phyloP scores from a whole-genome alignment of 2,888 invertebrate species.

The Frankliniella fusca region DNA sequence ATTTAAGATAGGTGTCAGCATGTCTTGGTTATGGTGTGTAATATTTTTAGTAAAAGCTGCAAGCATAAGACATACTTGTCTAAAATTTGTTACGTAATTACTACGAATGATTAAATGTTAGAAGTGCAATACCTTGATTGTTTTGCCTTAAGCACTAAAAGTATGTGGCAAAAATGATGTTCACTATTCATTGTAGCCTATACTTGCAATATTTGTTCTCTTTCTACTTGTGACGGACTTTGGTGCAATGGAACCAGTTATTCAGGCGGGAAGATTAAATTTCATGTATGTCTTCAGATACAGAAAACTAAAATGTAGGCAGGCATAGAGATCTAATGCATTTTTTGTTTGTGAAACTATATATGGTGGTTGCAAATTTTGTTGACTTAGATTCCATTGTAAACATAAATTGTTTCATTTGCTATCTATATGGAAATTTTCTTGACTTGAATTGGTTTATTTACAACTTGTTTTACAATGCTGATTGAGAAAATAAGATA shows the following conservation, averaged over 20 bases:
- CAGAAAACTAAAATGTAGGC: no score
- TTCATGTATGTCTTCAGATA: no score
- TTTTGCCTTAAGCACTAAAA: background rate
- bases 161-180: background rate
- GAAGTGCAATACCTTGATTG: constrained; percentile 16
- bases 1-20: constrained; percentile 20
- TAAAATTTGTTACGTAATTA: constrained; percentile 17
- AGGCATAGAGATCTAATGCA: no score
- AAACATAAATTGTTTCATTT: no score
- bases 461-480: background rate
- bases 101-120: constrained; percentile 23
- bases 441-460: background rate
- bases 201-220: no score
- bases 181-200: no score
- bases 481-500: background rate
- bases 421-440: no score
- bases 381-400: no score
- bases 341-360: no score
- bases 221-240: no score
- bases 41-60: background rate
- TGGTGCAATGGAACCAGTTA: background rate
- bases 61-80: constrained; percentile 4
- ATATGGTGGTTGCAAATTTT: no score
- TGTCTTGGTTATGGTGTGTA: constrained; percentile 26
- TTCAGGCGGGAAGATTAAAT: no score